Conservation (phyloP, 1,140 invertebrate genomes). For the Stenopsyche tienmushanensis region DNA sequence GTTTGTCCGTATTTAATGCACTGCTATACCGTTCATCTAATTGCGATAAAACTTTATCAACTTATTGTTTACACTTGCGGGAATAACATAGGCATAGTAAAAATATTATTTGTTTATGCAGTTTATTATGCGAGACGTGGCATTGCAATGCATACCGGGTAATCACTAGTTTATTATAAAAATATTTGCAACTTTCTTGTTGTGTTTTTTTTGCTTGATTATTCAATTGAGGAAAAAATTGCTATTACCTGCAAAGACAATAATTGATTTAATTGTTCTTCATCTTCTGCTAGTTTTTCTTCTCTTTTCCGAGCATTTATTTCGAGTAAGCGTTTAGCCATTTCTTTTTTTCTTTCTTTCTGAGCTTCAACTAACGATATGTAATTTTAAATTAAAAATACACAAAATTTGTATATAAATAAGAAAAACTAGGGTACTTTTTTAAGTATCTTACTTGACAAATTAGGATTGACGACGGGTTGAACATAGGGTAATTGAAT, state of each 20-base stretch:
- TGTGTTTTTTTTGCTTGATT: background rate
- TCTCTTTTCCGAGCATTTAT: conserved; percentile 84
- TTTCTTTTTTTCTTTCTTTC: conserved; percentile 80
- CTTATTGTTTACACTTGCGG: too few relatives aligned
- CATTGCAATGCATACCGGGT: too few relatives aligned
- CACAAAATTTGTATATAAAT: background rate
- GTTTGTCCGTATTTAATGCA: too few relatives aligned
- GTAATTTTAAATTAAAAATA: background rate
- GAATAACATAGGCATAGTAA: too few relatives aligned
- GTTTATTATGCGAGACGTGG: too few relatives aligned
- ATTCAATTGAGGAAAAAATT: background rate
- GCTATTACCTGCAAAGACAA: conserved; percentile 69
- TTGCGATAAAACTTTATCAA: too few relatives aligned
- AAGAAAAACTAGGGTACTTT: conserved; percentile 5
- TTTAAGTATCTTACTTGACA: conserved; percentile 50
- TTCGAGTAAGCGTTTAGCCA: conserved; percentile 77
- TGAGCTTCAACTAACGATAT: conserved; percentile 70
- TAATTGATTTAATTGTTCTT: conserved; percentile 80
- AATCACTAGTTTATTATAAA: background rate
- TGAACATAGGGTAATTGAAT: conserved; percentile 81
- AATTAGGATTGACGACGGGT: conserved; percentile 55
- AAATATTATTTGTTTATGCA: too few relatives aligned
- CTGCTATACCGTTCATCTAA: too few relatives aligned
- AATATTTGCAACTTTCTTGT: background rate
- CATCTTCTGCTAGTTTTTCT: conserved; percentile 83